phyloP scores from a whole-genome alignment of 2,113 vertebrate species.

The Hippopotamus amphibius region DNA sequence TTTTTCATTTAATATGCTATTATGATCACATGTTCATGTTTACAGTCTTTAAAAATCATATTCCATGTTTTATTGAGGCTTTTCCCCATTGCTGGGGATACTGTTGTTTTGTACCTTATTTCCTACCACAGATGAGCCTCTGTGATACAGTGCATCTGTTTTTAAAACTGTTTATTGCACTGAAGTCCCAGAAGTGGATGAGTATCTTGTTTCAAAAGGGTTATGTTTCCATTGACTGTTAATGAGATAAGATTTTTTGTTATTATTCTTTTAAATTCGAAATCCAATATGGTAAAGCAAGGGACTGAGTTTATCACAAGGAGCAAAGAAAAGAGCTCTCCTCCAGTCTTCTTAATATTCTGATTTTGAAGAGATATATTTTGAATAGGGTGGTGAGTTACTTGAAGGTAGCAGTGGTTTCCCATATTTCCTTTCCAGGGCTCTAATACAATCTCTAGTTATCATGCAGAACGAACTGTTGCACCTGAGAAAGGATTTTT shows the following conservation, averaged over 20 bases:
- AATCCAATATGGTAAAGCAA: not conserved
- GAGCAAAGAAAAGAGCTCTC: not conserved
- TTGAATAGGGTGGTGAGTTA: not conserved
- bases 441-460: too few species aligned
- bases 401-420: not conserved
- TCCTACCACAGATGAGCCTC: not conserved
- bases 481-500: not conserved
- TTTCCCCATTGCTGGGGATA: not conserved
- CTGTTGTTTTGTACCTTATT: not conserved
- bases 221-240: not conserved
- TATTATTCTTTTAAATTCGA: not conserved
- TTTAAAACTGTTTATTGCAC: not conserved
- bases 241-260: not conserved
- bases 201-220: not conserved
- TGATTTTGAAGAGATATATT: not conserved
- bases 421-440: not conserved
- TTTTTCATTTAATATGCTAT: not conserved
- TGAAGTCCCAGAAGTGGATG: not conserved
- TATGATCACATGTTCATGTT: not conserved
- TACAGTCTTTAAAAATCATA: not conserved
- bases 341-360: not conserved
- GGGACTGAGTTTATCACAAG: not conserved
- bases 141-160: not conserved
- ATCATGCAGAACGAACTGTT: not conserved
- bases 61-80: not conserved